phyloP scores from a whole-genome alignment of 2,797 vertebrate species.

The Todus mexicanus region DNA sequence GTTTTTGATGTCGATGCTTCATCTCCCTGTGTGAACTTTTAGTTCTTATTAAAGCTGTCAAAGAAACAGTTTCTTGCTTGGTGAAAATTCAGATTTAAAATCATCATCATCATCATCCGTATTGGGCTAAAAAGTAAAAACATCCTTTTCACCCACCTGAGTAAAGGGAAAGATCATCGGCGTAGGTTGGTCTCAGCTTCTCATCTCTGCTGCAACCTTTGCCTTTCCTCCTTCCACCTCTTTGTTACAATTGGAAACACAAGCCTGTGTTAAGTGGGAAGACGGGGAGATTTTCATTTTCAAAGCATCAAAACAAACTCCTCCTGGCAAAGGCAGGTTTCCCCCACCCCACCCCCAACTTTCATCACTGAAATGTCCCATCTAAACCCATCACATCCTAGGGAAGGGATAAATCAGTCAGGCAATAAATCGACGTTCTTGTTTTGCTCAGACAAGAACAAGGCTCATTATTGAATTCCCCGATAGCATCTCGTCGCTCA shows the following conservation, averaged over 20 bases:
- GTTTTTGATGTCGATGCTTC: not conserved
- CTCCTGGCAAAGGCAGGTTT: not conserved
- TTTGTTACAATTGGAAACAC: constrained; percentile 3
- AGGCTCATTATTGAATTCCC: not conserved
- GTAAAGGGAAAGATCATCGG: not conserved
- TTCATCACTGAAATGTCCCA: not conserved
- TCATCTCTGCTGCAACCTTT: not conserved
- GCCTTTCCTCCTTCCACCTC: not conserved
- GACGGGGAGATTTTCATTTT: constrained; percentile 22
- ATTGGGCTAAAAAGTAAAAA: not conserved
- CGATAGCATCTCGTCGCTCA: not conserved
- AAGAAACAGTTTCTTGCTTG: not conserved
- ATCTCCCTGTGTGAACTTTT: not conserved
- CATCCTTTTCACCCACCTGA: not conserved
- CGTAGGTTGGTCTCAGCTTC: not conserved
- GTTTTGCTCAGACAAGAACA: not conserved
- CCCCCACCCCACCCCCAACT: too few species aligned
- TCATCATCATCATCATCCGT: not conserved
- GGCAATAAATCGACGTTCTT: not conserved
- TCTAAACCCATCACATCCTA: not conserved
- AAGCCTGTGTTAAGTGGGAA: not conserved
- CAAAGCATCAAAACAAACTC: not conserved
- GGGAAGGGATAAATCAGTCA: not conserved
- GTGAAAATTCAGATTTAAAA: not conserved
- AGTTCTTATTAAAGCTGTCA: constrained; percentile 8